Evolutionary conservation across 2,797 vertebrate species (phyloP).

Genomic region (Rousettus madagascariensis): DNA sequence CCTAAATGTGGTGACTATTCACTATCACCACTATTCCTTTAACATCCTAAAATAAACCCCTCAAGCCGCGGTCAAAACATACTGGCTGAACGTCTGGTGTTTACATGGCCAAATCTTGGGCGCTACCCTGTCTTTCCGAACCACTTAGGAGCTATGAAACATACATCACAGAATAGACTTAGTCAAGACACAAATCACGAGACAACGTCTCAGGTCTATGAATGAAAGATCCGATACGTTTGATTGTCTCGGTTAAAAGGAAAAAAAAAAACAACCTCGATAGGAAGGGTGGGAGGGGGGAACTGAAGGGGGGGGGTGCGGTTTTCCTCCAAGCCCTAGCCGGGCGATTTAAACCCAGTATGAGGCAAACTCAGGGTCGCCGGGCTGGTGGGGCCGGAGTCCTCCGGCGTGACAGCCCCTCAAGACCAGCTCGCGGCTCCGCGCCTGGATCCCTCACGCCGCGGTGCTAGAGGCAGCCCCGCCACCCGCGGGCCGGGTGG

Average conservation of each 20-base stretch:
- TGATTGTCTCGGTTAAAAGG: not conserved
- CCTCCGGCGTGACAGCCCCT: slow-evolving; percentile 52
- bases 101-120: not conserved
- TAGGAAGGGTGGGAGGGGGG: slow-evolving; percentile 56
- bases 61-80: slow-evolving; percentile 35
- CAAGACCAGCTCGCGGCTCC: not conserved
- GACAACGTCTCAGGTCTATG: slow-evolving; percentile 47
- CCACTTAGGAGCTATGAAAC: not conserved
- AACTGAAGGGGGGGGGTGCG: not conserved
- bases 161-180: not conserved
- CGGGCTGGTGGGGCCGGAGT: not conserved
- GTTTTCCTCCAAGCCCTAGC: not conserved
- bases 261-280: slow-evolving; percentile 1
- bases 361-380: not conserved
- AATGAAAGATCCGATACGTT: slow-evolving; percentile 51
- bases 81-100: slow-evolving; percentile 15
- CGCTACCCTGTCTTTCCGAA: slow-evolving; percentile 8
- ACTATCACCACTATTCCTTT: not conserved
- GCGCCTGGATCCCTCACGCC: not conserved
- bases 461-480: not conserved
- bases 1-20: slow-evolving; percentile 1
- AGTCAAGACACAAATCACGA: not conserved
- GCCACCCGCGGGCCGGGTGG: slow-evolving; percentile 16
- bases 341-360: slow-evolving; percentile 59
- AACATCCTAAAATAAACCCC: slow-evolving; percentile 61